Percentiles rank a stretch among this genome's conserved stretches.
Evolutionary conservation across 2,113 vertebrate genomes (phyloP).

Genomic region (Aegithalos caudatus): DNA sequence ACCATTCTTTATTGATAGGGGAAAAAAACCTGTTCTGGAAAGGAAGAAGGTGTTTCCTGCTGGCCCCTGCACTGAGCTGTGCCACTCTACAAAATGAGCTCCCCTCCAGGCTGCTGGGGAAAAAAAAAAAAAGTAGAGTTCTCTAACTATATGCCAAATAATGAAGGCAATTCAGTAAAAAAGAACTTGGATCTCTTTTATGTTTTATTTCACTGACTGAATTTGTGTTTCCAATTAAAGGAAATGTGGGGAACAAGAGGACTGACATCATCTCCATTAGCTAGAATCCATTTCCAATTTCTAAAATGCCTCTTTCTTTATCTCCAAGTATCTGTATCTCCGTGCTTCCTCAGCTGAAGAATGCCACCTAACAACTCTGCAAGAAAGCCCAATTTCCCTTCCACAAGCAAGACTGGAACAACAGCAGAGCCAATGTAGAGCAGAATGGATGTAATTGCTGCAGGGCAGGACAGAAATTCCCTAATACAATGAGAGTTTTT

Average conservation of each 20-base stretch:
- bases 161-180: neutral
- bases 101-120: neutral
- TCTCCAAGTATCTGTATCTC: neutral
- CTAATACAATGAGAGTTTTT: slow-evolving; percentile 35
- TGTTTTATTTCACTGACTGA: neutral
- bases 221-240: neutral
- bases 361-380: neutral
- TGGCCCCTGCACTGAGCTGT: neutral
- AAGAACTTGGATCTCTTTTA: neutral
- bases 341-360: neutral
- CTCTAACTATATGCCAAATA: neutral
- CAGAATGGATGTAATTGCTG: slow-evolving; percentile 11
- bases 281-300: neutral
- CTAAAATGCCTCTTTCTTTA: neutral
- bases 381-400: neutral
- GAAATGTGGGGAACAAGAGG: neutral
- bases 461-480: slow-evolving; percentile 38
- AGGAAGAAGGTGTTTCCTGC: neutral
- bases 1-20: neutral
- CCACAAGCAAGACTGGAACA: neutral
- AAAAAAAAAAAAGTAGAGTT: neutral
- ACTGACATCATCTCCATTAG: neutral
- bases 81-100: neutral
- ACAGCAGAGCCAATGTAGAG: neutral
- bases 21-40: neutral